phyloP scores from a whole-genome alignment of 2,797 vertebrate genomes.

The Gymnodraco acuticeps region DNA sequence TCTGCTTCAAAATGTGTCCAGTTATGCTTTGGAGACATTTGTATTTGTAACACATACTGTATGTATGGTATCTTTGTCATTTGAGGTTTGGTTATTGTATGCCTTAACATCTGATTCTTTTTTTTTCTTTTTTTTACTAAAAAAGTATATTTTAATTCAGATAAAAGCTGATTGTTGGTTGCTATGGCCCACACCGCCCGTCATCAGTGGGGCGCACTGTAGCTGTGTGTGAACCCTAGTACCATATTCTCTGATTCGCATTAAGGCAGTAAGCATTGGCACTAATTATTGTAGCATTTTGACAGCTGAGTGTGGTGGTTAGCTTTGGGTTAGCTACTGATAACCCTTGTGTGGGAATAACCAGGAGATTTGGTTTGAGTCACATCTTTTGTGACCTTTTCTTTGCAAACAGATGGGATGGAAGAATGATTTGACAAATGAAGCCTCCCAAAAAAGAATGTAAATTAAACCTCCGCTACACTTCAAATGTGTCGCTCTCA shows the following conservation, averaged over 20 bases:
- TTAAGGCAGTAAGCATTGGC: constrained; percentile 99
- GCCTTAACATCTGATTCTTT: constrained; percentile 77
- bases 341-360: constrained; percentile 66
- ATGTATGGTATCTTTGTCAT: constrained; percentile 63
- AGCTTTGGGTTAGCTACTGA: constrained; percentile 68
- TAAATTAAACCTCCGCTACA: constrained; percentile 53
- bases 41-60: constrained; percentile 63
- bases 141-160: constrained; percentile 81
- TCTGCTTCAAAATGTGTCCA: constrained; percentile 77
- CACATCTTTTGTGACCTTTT: constrained; percentile 47
- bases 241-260: constrained; percentile 85
- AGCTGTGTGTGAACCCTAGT: constrained; percentile 83
- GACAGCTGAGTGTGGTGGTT: constrained; percentile 70
- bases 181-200: constrained; percentile 87
- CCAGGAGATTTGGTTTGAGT: constrained; percentile 64
- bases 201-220: constrained; percentile 79
- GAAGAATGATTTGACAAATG: constrained; percentile 47
- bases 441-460: constrained; percentile 53
- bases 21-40: constrained; percentile 70
- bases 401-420: constrained; percentile 57
- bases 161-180: constrained; percentile 87
- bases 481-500: constrained; percentile 61
- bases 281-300: constrained; percentile 86
- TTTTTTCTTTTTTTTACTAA: constrained; percentile 72
- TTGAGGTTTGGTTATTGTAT: constrained; percentile 80